These are phyloP conservation scores for Drosophila jambulina DNA, from an alignment of 1,140 invertebrate genomes.

Conservation along the genomic window DNA sequence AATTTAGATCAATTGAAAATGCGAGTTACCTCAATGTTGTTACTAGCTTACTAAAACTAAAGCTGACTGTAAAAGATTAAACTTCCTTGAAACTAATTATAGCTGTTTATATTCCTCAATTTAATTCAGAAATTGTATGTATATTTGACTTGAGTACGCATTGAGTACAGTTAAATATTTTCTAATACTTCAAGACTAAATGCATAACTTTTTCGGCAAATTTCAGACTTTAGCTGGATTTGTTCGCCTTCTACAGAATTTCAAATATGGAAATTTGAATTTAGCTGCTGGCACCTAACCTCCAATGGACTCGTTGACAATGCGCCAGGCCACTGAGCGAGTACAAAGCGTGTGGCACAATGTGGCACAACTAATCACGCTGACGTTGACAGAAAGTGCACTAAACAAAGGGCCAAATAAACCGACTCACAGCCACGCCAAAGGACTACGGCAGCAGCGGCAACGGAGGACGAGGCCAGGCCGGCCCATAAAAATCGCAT, in stretches of 20 bases:
- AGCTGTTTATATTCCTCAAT: too few species aligned
- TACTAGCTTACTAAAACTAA: background rate
- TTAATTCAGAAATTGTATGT: too few species aligned
- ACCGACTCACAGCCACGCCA: constrained; percentile 36
- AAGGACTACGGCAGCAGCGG: constrained; percentile 7
- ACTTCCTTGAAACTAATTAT: too few species aligned
- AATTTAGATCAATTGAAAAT: background rate
- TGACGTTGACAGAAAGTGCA: constrained; percentile 72
- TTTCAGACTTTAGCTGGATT: background rate
- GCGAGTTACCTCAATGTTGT: background rate
- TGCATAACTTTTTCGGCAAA: background rate
- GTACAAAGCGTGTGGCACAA: constrained; percentile 47
- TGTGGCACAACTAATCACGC: constrained; percentile 72
- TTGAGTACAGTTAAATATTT: background rate
- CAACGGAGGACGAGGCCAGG: background rate
- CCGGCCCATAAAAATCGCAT: constrained; percentile 35
- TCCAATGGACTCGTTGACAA: constrained; percentile 37
- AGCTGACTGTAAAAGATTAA: background rate
- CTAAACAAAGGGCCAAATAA: constrained; percentile 60
- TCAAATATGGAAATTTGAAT: constrained; percentile 17
- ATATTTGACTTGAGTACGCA: background rate
- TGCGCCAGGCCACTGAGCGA: constrained; percentile 29
- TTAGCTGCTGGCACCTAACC: constrained; percentile 25
- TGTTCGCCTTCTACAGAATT: background rate
- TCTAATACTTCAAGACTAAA: background rate